These are phyloP conservation scores for Tachysurus vachellii DNA, from an alignment of 2,113 vertebrate species.

Conservation along the genomic window DNA sequence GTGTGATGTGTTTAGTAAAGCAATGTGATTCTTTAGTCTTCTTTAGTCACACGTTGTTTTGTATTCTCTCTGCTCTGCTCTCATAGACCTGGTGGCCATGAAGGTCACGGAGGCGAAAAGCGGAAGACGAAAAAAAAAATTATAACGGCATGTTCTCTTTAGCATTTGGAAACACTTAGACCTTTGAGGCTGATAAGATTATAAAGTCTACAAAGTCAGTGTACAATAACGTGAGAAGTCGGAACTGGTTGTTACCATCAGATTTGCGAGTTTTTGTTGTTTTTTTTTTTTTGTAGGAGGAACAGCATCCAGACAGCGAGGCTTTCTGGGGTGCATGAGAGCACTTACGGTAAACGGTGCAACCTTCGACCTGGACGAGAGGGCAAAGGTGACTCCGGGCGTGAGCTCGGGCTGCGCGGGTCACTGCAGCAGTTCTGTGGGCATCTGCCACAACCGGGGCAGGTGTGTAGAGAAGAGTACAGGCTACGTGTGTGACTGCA, in stretches of 20 bases:
- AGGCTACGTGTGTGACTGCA: conserved; percentile 91
- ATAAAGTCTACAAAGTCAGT: not conserved
- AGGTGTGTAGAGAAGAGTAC: conserved; percentile 89
- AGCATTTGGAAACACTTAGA: not conserved
- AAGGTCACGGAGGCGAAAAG: not conserved
- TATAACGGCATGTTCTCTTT: not conserved
- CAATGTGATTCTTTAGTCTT: not conserved
- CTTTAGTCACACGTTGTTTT: not conserved
- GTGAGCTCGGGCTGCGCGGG: conserved; percentile 91
- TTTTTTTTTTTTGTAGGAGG: conserved; percentile 73
- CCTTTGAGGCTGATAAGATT: not conserved
- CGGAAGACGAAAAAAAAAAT: not conserved
- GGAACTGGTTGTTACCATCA: not conserved
- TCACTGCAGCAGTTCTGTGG: conserved; percentile 92
- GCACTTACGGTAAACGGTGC: conserved; percentile 85
- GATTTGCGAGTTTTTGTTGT: not conserved
- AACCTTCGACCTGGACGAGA: conserved; percentile 87
- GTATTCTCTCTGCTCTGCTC: not conserved
- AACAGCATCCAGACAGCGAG: conserved; percentile 84
- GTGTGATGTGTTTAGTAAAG: not conserved
- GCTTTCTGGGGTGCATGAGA: conserved; percentile 92
- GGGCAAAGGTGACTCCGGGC: conserved; percentile 84
- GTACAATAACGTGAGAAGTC: not conserved
- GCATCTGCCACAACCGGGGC: conserved; percentile 88
- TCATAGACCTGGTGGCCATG: not conserved